Conservation (phyloP, 2,888 invertebrate genomes). For the Cheilosia variabilis region DNA sequence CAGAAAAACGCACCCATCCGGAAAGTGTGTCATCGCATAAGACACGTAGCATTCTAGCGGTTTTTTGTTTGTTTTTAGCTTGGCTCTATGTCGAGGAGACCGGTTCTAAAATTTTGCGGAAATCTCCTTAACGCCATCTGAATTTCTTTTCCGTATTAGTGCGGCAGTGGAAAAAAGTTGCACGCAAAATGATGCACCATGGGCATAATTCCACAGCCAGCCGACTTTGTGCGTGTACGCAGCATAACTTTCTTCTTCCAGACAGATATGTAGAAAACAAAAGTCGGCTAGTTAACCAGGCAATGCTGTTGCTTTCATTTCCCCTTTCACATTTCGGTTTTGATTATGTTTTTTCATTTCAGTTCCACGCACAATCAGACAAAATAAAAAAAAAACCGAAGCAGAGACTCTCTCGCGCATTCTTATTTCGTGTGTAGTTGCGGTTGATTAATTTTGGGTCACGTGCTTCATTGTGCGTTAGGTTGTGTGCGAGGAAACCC, state of each 20-base stretch:
- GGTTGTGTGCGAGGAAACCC: conserved; percentile 34
- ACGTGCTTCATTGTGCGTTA: conserved; percentile 55
- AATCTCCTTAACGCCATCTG: background rate
- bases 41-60: conserved; percentile 28
- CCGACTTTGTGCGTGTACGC: conserved; percentile 8
- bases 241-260: conserved; percentile 37
- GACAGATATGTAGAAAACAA: conserved; percentile 31
- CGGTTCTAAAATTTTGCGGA: conserved; percentile 6
- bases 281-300: conserved; percentile 29
- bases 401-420: conserved; percentile 7
- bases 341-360: conserved; percentile 5
- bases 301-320: conserved; percentile 44
- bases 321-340: conserved; percentile 50
- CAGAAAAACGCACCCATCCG: conserved; percentile 1
- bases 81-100: conserved; percentile 2
- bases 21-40: conserved; percentile 28
- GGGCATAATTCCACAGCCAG: background rate
- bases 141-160: background rate
- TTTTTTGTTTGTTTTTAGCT: background rate
- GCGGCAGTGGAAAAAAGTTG: conserved; percentile 7
- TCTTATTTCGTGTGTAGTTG: conserved; percentile 22
- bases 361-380: conserved; percentile 50
- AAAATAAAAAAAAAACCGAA: conserved; percentile 23
- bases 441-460: conserved; percentile 62
- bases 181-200: conserved; percentile 2